These are phyloP conservation scores for Mesocentrotus franciscanus DNA, from an alignment of 53 echinoderm and acorn worm species.

Conservation along the genomic window DNA sequence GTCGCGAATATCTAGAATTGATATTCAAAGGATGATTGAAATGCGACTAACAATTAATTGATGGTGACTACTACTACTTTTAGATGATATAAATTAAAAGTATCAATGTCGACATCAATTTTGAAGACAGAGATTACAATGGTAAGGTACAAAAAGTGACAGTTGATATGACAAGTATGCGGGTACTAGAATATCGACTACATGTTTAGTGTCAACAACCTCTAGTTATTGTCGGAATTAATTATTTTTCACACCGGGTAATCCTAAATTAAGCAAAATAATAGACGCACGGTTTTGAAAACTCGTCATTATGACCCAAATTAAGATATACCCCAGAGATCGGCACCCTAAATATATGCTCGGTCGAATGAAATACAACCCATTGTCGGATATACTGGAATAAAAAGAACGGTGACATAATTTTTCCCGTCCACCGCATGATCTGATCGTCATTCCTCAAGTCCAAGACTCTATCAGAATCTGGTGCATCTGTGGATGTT, in stretches of 20 bases:
- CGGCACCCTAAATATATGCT: constrained; percentile 9
- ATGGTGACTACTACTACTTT: no score
- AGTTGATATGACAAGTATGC: no score
- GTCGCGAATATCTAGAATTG: no score
- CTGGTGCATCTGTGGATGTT: constrained; percentile 41
- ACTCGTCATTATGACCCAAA: background rate
- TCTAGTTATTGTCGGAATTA: background rate
- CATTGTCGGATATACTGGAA: constrained; percentile 56
- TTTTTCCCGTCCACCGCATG: constrained; percentile 35
- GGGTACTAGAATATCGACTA: no score
- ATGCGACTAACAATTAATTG: no score
- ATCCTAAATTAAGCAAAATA: background rate
- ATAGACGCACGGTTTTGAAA: background rate
- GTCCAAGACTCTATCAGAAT: constrained; percentile 50
- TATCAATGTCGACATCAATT: no score
- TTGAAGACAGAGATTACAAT: no score
- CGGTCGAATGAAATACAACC: constrained; percentile 7
- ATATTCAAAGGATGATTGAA: no score
- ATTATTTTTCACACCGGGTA: background rate
- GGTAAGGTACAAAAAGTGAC: no score
- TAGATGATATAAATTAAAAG: no score
- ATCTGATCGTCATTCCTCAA: constrained; percentile 33
- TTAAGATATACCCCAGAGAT: constrained; percentile 12
- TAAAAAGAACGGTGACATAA: constrained; percentile 54
- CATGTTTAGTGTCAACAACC: no score